phyloP scores from a whole-genome alignment of 2,888 invertebrate genomes.

The Acleris holmiana region DNA sequence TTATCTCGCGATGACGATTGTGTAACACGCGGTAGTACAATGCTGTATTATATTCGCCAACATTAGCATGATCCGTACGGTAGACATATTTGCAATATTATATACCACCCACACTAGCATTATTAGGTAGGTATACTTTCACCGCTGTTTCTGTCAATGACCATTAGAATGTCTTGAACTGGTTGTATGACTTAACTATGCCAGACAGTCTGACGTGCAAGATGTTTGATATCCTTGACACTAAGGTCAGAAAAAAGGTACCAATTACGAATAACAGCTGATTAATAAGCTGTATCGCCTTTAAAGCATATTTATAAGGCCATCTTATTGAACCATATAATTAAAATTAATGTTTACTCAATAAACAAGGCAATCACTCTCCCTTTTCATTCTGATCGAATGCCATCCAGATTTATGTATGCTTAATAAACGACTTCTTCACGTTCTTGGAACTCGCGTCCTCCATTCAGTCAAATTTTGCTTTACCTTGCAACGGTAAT shows the following conservation, averaged over 20 bases:
- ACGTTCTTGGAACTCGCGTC: conserved; percentile 32
- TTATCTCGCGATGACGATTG: conserved; percentile 37
- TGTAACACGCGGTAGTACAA: conserved; percentile 23
- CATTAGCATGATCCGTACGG: conserved; percentile 55
- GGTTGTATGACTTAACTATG: conserved; percentile 39
- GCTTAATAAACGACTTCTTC: conserved; percentile 17
- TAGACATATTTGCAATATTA: conserved; percentile 54
- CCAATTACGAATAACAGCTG: background rate
- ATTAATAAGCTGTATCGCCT: conserved; percentile 5
- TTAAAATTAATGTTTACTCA: conserved; percentile 23
- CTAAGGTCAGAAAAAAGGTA: background rate
- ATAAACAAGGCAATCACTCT: conserved; percentile 17
- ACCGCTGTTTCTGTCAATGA: conserved; percentile 52
- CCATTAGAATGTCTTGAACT: conserved; percentile 45
- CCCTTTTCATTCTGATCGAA: conserved; percentile 26
- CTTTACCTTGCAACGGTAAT: conserved; percentile 62
- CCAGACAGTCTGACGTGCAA: conserved; percentile 31
- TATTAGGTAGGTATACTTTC: conserved; percentile 68
- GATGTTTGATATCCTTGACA: conserved; percentile 20
- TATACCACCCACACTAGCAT: conserved; percentile 58
- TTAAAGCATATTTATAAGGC: conserved; percentile 22
- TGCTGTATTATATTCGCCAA: conserved; percentile 48
- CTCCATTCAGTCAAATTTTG: conserved; percentile 49
- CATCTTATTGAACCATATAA: conserved; percentile 16
- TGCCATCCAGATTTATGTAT: conserved; percentile 4